These are phyloP conservation scores for Nephrocerus scutellatus DNA, from an alignment of 2,888 invertebrate genomes.

Conservation along the genomic window DNA sequence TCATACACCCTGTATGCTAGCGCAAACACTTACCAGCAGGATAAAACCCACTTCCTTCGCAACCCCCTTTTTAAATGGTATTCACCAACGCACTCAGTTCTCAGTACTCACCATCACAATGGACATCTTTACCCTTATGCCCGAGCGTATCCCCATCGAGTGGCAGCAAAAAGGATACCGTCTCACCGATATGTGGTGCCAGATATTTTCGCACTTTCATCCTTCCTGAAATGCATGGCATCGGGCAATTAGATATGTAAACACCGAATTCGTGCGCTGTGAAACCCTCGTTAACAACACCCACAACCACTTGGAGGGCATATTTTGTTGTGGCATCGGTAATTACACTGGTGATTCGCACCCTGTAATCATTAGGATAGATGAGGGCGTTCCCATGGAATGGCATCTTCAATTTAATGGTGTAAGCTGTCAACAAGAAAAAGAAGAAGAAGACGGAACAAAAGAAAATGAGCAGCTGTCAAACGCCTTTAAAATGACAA, in stretches of 20 bases:
- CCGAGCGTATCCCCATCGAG: conserved; percentile 24
- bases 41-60: too few relatives aligned
- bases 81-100: too few relatives aligned
- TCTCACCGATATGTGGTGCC: conserved; percentile 30
- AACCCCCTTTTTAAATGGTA: too few relatives aligned
- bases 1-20: too few relatives aligned
- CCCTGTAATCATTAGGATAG: conserved; percentile 21
- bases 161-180: conserved; percentile 34
- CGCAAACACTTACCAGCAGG: too few relatives aligned
- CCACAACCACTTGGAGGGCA: conserved; percentile 31
- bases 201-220: conserved; percentile 28
- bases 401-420: conserved; percentile 36
- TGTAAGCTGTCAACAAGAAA: conserved; percentile 31
- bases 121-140: conserved; percentile 22
- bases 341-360: conserved; percentile 32
- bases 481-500: too few relatives aligned
- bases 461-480: too few relatives aligned
- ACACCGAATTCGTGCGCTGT: conserved; percentile 27
- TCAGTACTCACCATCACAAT: conserved; percentile 31
- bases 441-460: too few relatives aligned
- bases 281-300: conserved; percentile 32
- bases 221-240: conserved; percentile 22
- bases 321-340: conserved; percentile 37
- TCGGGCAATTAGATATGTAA: conserved; percentile 29
- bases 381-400: conserved; percentile 34